These are phyloP conservation scores for Beris chalybata DNA, from an alignment of 2,888 invertebrate species.

Conservation along the genomic window DNA sequence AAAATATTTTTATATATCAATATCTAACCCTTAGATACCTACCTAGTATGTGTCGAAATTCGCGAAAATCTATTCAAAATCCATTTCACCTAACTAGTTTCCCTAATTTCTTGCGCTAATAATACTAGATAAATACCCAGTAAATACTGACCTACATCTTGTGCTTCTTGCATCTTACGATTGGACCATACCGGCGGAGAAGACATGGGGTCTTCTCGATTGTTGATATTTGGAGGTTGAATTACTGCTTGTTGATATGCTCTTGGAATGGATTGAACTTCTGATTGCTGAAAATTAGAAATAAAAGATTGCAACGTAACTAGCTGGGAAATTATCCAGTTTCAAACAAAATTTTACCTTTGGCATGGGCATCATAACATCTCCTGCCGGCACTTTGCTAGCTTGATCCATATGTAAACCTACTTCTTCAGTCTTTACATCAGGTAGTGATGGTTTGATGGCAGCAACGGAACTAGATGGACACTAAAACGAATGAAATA, in stretches of 20 bases:
- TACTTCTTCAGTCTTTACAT: constrained; percentile 2
- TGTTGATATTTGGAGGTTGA: constrained; percentile 45
- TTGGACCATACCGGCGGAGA: constrained; percentile 47
- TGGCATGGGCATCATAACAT: background rate
- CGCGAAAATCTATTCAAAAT: too few species aligned
- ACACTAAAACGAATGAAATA: constrained; percentile 33
- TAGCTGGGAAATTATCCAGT: too few species aligned
- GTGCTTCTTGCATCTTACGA: constrained; percentile 48
- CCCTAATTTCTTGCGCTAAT: too few species aligned
- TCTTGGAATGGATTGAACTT: constrained; percentile 26
- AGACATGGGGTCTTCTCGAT: constrained; percentile 53
- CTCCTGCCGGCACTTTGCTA: background rate
- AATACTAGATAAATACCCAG: too few species aligned
- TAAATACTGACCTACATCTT: constrained; percentile 30
- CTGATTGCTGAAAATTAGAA: constrained; percentile 28
- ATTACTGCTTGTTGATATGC: constrained; percentile 42
- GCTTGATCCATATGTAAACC: background rate
- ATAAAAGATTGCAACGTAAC: too few species aligned
- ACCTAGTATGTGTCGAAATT: too few species aligned
- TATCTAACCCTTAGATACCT: too few species aligned
- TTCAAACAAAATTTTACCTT: constrained; percentile 5
- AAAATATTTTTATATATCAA: too few species aligned
- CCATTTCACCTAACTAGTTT: too few species aligned
- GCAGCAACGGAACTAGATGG: constrained; percentile 29
- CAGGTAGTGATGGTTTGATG: constrained; percentile 16